These are phyloP conservation scores for Trichosurus vulpecula DNA, from an alignment of 2,797 vertebrate species.

Conservation along the genomic window DNA sequence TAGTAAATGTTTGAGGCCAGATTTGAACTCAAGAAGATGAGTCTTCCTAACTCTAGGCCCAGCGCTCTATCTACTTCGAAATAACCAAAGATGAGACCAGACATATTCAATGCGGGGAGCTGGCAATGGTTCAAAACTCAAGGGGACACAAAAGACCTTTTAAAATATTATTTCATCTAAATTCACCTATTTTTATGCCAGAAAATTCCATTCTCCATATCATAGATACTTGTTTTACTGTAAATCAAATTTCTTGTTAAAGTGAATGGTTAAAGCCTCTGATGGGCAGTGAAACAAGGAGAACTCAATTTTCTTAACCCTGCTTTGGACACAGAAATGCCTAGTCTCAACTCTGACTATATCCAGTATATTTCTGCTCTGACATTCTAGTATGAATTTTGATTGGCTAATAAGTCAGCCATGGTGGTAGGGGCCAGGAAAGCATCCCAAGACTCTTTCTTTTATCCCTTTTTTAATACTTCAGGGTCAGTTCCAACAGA, in stretches of 20 bases:
- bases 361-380: constrained; percentile 15
- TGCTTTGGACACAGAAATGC: neutral
- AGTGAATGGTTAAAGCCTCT: neutral
- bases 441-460: neutral
- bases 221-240: neutral
- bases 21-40: no score
- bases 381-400: neutral
- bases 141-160: neutral
- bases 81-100: neutral
- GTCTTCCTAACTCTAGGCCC: no score
- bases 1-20: no score
- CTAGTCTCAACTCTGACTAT: neutral
- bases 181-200: neutral
- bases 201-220: neutral
- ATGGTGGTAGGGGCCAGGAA: neutral
- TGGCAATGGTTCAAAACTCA: neutral
- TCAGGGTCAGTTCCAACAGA: constrained; percentile 24
- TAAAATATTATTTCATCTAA: neutral
- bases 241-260: neutral
- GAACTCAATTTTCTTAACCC: neutral
- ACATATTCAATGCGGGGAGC: neutral
- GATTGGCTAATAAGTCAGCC: neutral
- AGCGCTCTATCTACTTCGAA: no score
- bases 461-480: neutral
- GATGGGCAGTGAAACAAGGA: neutral